Evolutionary conservation across 1,140 invertebrate species (phyloP).

Genomic region (Temnothorax longispinosus): DNA sequence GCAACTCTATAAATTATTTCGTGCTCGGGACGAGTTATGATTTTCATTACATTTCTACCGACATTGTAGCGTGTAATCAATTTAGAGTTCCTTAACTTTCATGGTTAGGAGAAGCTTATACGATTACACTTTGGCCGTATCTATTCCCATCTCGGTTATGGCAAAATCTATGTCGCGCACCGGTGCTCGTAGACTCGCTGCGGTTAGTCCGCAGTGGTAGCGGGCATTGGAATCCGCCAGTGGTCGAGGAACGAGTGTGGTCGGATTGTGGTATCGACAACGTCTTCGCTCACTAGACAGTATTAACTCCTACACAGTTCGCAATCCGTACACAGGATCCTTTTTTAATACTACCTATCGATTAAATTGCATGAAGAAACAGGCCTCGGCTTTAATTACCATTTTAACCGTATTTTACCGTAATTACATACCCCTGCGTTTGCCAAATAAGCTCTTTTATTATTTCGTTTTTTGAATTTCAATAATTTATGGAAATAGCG

Average conservation of each 20-base stretch:
- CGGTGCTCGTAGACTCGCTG: background rate
- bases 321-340: background rate
- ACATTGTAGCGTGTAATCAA: constrained; percentile 42
- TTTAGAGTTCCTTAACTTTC: constrained; percentile 44
- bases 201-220: constrained; percentile 29
- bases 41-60: constrained; percentile 24
- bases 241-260: constrained; percentile 43
- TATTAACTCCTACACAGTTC: constrained; percentile 13
- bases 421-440: background rate
- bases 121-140: constrained; percentile 50
- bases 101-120: constrained; percentile 38
- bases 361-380: background rate
- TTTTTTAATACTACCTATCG: background rate
- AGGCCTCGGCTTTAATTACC: background rate
- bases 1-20: background rate
- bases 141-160: constrained; percentile 53
- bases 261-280: constrained; percentile 27
- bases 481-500: background rate
- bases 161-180: constrained; percentile 45
- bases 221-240: constrained; percentile 47
- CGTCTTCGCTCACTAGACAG: constrained; percentile 30
- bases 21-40: constrained; percentile 13
- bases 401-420: background rate
- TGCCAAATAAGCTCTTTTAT: background rate
- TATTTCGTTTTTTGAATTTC: background rate